phyloP scores from a whole-genome alignment of 2,888 invertebrate genomes.

The Ptychoptera contaminata region DNA sequence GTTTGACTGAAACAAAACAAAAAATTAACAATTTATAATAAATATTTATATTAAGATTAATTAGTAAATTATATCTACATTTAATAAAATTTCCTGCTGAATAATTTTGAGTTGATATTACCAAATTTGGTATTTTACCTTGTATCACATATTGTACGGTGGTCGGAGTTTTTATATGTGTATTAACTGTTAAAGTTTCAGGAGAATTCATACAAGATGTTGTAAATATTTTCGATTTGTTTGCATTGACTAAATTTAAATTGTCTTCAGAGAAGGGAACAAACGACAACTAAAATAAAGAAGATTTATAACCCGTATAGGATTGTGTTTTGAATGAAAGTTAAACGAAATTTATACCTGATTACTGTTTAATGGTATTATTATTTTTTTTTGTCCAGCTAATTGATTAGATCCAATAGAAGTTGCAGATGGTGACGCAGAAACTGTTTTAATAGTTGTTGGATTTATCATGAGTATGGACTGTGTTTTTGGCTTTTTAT shows the following conservation, averaged over 20 bases:
- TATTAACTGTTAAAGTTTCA: constrained; percentile 4
- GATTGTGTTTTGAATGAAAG: no score
- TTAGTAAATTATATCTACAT: background rate
- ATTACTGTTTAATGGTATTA: constrained; percentile 23
- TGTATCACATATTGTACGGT: constrained; percentile 20
- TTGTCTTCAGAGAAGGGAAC: constrained; percentile 14
- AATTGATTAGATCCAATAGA: constrained; percentile 13
- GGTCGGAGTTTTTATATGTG: constrained; percentile 12
- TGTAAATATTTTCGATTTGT: constrained; percentile 8
- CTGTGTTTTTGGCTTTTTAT: constrained; percentile 7
- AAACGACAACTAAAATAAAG: constrained; percentile 12
- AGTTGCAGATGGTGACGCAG: constrained; percentile 12
- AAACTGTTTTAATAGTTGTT: constrained; percentile 14
- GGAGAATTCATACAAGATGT: constrained; percentile 1
- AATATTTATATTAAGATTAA: background rate
- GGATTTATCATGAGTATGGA: constrained; percentile 16
- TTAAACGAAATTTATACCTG: constrained; percentile 17
- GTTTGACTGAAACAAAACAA: constrained; percentile 4
- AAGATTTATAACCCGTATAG: no score
- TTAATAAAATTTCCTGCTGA: no score
- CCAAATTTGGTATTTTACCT: constrained; percentile 4
- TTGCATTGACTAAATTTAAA: constrained; percentile 8
- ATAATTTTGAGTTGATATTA: constrained; percentile 5
- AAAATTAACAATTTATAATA: background rate
- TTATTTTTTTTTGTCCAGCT: constrained; percentile 21